Percentiles rank a stretch among this genome's conserved stretches.
These are phyloP conservation scores for Penaeus vannamei DNA, from an alignment of 1,140 invertebrate species.

Conservation along the genomic window DNA sequence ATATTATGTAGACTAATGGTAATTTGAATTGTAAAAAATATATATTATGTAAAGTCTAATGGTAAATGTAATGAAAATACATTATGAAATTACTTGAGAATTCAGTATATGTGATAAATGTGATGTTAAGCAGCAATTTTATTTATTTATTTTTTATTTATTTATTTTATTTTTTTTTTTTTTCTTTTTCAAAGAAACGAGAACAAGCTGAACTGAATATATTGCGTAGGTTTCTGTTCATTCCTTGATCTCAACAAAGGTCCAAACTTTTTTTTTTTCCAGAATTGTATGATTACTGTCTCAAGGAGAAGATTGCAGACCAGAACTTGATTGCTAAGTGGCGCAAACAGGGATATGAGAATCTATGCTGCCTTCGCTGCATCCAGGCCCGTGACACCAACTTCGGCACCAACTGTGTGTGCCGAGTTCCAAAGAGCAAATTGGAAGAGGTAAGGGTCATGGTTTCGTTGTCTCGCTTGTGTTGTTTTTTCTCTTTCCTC, in stretches of 20 bases:
- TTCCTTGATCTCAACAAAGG: background rate
- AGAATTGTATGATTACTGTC: slow-evolving; percentile 97
- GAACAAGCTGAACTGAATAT: background rate
- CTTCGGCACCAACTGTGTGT: slow-evolving; percentile 99
- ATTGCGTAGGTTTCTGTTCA: background rate
- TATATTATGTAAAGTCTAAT: no score
- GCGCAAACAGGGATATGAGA: slow-evolving; percentile 99
- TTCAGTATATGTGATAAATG: no score
- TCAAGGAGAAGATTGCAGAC: slow-evolving; percentile 98
- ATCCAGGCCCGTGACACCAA: slow-evolving; percentile 99
- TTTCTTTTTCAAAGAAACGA: background rate
- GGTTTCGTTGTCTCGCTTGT: no score
- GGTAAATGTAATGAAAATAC: no score
- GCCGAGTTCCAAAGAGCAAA: slow-evolving; percentile 97
- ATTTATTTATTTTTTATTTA: no score
- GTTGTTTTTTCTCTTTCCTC: no score
- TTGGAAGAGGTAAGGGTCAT: slow-evolving; percentile 85
- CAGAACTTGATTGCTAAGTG: slow-evolving; percentile 98
- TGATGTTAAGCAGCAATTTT: no score
- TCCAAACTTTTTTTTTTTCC: slow-evolving; percentile 70
- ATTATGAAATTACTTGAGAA: no score
- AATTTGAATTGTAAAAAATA: no score
- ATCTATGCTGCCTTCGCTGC: slow-evolving; percentile 98
- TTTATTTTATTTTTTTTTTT: no score
- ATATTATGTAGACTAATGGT: no score